phyloP scores from a whole-genome alignment of 2,113 vertebrate genomes.

The Protobothrops mucrosquamatus region DNA sequence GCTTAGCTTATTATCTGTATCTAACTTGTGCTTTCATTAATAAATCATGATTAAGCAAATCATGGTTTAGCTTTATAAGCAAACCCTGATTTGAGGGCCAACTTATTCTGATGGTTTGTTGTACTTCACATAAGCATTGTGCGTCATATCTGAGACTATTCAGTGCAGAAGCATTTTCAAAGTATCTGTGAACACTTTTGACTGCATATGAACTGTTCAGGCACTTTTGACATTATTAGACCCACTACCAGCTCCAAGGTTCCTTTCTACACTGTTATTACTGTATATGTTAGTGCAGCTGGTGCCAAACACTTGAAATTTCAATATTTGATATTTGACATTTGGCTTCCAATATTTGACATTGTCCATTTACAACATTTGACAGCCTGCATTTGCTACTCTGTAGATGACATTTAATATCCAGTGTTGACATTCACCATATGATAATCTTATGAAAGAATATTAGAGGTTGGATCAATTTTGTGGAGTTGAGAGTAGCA shows the following conservation, averaged over 20 bases:
- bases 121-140: background rate
- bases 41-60: background rate
- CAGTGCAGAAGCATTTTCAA: background rate
- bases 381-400: slow-evolving; percentile 11
- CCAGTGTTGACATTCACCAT: slow-evolving; percentile 29
- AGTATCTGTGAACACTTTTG: background rate
- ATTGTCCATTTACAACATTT: slow-evolving; percentile 10
- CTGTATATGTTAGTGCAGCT: background rate
- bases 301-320: slow-evolving; percentile 21
- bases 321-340: slow-evolving; percentile 31
- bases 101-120: background rate
- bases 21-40: background rate
- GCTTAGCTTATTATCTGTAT: background rate
- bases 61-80: background rate
- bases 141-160: background rate
- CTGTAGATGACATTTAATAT: slow-evolving; percentile 26
- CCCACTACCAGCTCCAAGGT: background rate
- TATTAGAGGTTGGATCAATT: slow-evolving; percentile 19
- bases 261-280: background rate
- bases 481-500: background rate
- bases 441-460: slow-evolving; percentile 9
- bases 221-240: background rate
- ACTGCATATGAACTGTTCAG: background rate
- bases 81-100: background rate
- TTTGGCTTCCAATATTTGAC: slow-evolving; percentile 21